These are phyloP conservation scores for Steatocranus sp. DNA, from an alignment of 2,797 vertebrate genomes.

Conservation along the genomic window DNA sequence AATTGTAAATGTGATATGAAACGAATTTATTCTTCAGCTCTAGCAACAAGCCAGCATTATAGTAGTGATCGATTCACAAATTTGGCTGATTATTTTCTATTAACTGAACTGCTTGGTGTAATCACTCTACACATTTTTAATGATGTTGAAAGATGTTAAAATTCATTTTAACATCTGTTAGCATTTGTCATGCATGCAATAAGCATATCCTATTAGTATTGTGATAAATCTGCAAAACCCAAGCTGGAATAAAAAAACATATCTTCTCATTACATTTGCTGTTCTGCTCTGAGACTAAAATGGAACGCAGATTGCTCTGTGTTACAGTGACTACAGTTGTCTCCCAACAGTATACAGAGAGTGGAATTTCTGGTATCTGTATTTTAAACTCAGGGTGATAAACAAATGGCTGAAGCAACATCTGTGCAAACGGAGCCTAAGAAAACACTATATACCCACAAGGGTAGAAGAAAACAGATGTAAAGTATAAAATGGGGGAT, in stretches of 20 bases:
- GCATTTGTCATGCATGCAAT: neutral
- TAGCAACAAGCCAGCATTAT: neutral
- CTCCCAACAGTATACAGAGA: neutral
- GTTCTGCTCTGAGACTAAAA: neutral
- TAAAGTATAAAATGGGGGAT: neutral
- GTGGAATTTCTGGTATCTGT: constrained; percentile 47
- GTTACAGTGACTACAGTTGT: neutral
- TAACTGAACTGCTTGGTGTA: constrained; percentile 1
- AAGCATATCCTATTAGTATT: neutral
- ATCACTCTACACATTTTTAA: neutral
- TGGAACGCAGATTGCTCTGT: neutral
- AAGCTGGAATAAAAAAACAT: neutral
- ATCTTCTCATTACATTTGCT: neutral
- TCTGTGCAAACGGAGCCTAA: constrained; percentile 57
- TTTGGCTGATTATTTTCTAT: neutral
- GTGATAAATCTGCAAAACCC: neutral
- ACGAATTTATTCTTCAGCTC: neutral
- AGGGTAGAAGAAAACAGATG: neutral
- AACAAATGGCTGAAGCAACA: constrained; percentile 51
- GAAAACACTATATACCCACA: constrained; percentile 23
- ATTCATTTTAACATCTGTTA: neutral
- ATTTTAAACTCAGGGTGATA: constrained; percentile 24
- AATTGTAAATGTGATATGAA: neutral
- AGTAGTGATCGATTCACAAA: neutral
- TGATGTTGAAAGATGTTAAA: neutral